Conservation (phyloP, 2,888 invertebrate genomes). For the Coelinius sp. region DNA sequence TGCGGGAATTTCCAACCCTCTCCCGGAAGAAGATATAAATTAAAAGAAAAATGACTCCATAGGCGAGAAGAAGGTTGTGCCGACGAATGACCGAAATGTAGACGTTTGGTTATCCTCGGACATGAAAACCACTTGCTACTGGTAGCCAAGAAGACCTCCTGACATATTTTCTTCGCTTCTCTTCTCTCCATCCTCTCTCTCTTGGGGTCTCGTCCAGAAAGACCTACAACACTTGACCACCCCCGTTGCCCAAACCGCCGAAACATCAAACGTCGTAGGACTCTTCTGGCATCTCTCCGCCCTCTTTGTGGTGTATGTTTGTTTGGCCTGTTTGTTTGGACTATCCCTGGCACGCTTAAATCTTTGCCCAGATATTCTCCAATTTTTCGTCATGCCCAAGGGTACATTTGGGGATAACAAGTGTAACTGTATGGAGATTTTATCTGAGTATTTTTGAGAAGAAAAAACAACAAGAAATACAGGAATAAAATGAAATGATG, state of each 20-base stretch:
- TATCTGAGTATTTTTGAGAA: background rate
- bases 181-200: constrained; percentile 2
- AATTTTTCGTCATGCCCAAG: constrained; percentile 9
- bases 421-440: background rate
- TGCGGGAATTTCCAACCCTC: constrained; percentile 8
- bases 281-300: constrained; percentile 20
- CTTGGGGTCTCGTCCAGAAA: constrained; percentile 20
- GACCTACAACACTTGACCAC: constrained; percentile 43
- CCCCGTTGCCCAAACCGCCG: constrained; percentile 40
- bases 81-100: constrained; percentile 18
- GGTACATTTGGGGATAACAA: constrained; percentile 24
- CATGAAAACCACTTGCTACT: constrained; percentile 28
- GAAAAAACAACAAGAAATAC: background rate
- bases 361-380: constrained; percentile 17
- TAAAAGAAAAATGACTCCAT: background rate
- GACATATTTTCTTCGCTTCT: constrained; percentile 13
- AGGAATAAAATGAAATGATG: background rate
- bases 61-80: constrained; percentile 1
- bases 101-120: constrained; percentile 6
- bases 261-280: constrained; percentile 38
- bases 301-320: constrained; percentile 51
- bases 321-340: constrained; percentile 60
- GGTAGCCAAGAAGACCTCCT: constrained; percentile 6
- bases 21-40: background rate
- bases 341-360: constrained; percentile 47